phyloP scores from a whole-genome alignment of 92 coral and sea anemone genomes.

The Epizoanthus stellaris region DNA sequence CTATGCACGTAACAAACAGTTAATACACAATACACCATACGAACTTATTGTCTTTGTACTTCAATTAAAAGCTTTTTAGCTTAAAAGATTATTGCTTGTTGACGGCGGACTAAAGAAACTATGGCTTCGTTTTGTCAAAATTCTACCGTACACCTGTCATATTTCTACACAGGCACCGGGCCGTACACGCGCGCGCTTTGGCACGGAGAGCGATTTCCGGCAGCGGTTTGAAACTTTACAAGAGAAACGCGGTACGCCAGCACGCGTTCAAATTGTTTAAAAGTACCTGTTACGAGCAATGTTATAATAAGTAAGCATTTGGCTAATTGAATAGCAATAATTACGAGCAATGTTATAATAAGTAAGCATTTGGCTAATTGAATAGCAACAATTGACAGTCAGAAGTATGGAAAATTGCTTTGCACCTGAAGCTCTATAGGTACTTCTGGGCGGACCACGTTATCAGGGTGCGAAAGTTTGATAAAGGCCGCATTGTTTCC shows the following conservation, averaged over 20 bases:
- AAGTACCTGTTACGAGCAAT: constrained; percentile 1
- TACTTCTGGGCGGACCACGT: not conserved
- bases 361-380: constrained; percentile 19
- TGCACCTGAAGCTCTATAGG: not conserved
- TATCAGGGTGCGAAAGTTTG: not conserved
- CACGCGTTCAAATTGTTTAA: constrained; percentile 25
- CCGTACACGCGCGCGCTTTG: too few relatives aligned
- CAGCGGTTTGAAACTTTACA: too few relatives aligned
- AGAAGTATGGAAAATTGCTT: not conserved
- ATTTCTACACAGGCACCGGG: too few relatives aligned
- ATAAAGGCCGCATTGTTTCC: not conserved
- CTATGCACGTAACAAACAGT: too few relatives aligned
- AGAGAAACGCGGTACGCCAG: not conserved
- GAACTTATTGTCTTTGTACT: too few relatives aligned
- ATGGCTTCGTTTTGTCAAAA: too few relatives aligned
- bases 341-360: not conserved
- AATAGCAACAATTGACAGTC: not conserved
- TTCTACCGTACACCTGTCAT: too few relatives aligned
- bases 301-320: not conserved
- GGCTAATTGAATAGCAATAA: constrained; percentile 21
- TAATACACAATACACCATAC: too few relatives aligned
- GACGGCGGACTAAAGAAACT: too few relatives aligned
- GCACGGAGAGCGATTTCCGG: too few relatives aligned
- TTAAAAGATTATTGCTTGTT: too few relatives aligned
- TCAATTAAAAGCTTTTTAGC: too few relatives aligned